Base-by-base conservation (phyloP, 2,797 vertebrate species). In the Melanotaenia pygmaea region DNA sequence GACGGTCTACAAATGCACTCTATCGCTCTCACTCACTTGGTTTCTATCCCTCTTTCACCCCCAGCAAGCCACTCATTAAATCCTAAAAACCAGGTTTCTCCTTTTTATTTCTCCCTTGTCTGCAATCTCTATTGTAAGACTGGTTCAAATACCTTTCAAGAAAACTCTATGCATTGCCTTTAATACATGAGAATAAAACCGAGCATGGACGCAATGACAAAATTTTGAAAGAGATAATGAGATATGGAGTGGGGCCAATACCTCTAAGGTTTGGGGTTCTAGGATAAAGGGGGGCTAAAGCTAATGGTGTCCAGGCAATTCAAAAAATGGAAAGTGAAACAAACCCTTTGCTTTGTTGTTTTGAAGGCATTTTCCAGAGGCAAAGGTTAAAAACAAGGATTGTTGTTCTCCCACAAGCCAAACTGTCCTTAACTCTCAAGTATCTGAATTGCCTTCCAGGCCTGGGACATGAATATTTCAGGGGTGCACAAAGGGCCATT, bases 1-100 rank as follows among this genome's bases (percentile, higher is more conserved):
- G 72, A 88, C 80, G 74, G 77, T 82, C 83, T 73, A 81, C 81
- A 84, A 85, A 84, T 87, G 71, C 76, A 84, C 85, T 86, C 79
- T 79, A 77, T 86, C 64, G 72, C 89, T 83, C 86, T 76, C 78
- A 64, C 83, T 81, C 86, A 80, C 88, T 90, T 89, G 76, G 83
- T 87, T 76, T 90, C 82, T 86, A 89, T 89, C 83, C 64, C 67
- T 85, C 84, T 89, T 89, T 91, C 94, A 95, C 95, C 95, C 95
- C 95, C 96, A 95, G 89, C 95, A 94, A 96, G 96, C 95, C 95
- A 94, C 96, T 98, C 96, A 97, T 98, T 98, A 98, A 98, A 96
- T 89, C 83, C 87, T 89, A 88, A 93, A 92, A 84, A 85, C 94
- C 95, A 95, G 96, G 95, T 96, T 94, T 94, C 89, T 72, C 78